These are phyloP conservation scores for Celastrina argiolus DNA, from an alignment of 2,888 invertebrate genomes.

Conservation along the genomic window DNA sequence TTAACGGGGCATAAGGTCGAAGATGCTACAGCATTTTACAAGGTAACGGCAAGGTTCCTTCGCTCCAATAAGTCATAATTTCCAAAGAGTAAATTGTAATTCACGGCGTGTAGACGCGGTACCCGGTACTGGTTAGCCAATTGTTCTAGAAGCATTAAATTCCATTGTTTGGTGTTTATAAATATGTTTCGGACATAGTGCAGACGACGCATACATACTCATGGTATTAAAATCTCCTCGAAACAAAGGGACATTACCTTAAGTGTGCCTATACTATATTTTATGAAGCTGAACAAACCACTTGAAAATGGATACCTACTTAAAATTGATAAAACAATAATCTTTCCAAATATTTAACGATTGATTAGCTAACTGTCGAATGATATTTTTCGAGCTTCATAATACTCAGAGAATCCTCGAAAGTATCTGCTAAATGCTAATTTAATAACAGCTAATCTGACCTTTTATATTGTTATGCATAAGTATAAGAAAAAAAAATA, in stretches of 20 bases:
- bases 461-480: too few relatives aligned
- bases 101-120: neutral
- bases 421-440: too few relatives aligned
- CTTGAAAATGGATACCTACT: too few relatives aligned
- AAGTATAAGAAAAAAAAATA: neutral
- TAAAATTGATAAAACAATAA: too few relatives aligned
- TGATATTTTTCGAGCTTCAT: too few relatives aligned
- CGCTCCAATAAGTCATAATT: neutral
- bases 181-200: neutral
- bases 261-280: too few relatives aligned
- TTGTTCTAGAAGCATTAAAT: conserved; percentile 3
- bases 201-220: neutral
- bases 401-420: too few relatives aligned
- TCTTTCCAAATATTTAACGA: too few relatives aligned
- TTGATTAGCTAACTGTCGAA: too few relatives aligned
- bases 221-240: neutral
- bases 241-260: neutral
- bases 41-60: neutral
- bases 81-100: conserved; percentile 5
- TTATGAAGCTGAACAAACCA: too few relatives aligned
- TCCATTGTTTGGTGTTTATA: neutral
- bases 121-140: neutral
- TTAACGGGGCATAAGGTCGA: neutral
- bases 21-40: neutral
- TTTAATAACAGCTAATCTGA: too few relatives aligned